These are phyloP conservation scores for Montipora capitata DNA, from an alignment of 92 coral and sea anemone species.

Conservation along the genomic window DNA sequence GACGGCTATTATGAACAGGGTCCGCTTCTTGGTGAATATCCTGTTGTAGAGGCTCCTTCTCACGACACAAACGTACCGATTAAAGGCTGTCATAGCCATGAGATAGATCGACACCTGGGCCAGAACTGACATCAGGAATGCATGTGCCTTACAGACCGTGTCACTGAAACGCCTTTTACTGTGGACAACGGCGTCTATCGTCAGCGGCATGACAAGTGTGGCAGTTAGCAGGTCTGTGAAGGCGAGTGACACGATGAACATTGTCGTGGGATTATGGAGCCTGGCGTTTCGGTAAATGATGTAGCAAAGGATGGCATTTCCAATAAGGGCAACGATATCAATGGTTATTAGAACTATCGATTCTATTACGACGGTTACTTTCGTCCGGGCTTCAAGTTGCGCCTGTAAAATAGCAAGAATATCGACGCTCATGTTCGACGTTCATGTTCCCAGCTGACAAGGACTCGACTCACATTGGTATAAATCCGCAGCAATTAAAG, in stretches of 20 bases:
- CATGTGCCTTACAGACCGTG: constrained; percentile 48
- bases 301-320: constrained; percentile 42
- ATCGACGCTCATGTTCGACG: constrained; percentile 59
- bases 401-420: constrained; percentile 33
- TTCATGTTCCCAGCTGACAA: constrained; percentile 21
- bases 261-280: constrained; percentile 39
- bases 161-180: constrained; percentile 45
- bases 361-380: constrained; percentile 27
- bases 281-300: constrained; percentile 42
- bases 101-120: constrained; percentile 48
- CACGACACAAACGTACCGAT: constrained; percentile 50
- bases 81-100: constrained; percentile 59
- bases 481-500: too few species aligned
- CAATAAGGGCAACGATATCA: constrained; percentile 35
- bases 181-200: constrained; percentile 45
- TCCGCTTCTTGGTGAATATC: constrained; percentile 41
- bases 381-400: constrained; percentile 46
- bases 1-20: constrained; percentile 16
- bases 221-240: constrained; percentile 51
- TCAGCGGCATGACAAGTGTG: constrained; percentile 37
- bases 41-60: constrained; percentile 26
- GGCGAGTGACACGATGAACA: constrained; percentile 45
- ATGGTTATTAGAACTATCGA: constrained; percentile 26
- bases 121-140: constrained; percentile 38
- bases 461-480: too few species aligned